Conservation (phyloP, 1,140 invertebrate genomes). For the Diuraphis noxia region DNA sequence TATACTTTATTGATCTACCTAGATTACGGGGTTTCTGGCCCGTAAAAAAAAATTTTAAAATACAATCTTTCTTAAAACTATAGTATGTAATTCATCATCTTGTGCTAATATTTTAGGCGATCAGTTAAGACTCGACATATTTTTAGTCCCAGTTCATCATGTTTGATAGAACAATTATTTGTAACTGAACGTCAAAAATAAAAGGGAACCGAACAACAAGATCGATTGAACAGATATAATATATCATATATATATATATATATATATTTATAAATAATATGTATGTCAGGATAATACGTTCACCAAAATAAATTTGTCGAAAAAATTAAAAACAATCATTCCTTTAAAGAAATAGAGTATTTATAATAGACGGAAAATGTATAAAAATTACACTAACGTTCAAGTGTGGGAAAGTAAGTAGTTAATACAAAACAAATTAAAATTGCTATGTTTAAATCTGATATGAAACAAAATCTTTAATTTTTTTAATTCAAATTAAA, state of each 20-base stretch:
- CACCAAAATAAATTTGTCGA: background rate
- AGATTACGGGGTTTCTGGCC: too few species aligned
- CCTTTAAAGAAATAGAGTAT: background rate
- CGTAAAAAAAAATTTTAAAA: too few species aligned
- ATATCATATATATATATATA: background rate
- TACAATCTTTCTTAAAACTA: background rate
- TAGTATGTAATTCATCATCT: background rate
- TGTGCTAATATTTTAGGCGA: background rate
- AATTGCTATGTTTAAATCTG: background rate
- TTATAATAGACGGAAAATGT: background rate
- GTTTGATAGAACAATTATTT: constrained; percentile 4
- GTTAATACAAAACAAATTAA: background rate
- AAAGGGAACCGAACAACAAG: background rate
- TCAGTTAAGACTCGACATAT: background rate
- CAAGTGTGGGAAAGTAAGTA: background rate
- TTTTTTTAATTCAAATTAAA: background rate
- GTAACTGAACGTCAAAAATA: background rate
- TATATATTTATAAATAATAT: background rate
- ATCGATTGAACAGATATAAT: background rate
- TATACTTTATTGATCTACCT: too few species aligned
- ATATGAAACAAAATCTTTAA: background rate
- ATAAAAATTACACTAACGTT: background rate
- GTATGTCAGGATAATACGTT: background rate
- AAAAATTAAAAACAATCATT: background rate
- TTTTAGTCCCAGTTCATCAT: background rate